Base-by-base conservation (phyloP, 2,113 vertebrate genomes). In the Apodemus speciosus region DNA sequence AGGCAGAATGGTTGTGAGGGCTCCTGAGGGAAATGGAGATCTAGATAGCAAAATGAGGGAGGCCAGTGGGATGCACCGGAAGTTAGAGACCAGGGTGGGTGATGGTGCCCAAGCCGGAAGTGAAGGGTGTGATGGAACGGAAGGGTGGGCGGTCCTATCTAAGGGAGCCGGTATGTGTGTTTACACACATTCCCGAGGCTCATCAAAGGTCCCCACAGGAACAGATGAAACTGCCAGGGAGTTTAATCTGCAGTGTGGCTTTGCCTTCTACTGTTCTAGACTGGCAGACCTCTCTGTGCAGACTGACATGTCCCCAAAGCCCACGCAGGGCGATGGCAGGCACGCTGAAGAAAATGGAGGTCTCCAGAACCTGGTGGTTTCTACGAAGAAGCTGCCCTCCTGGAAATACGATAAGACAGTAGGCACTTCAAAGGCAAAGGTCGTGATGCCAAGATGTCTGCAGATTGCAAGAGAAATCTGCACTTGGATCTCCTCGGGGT, bases 401-500 rank as follows among this genome's bases (percentile, higher is more conserved):
- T 86, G 89, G 87, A 46, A 83, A 75, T 51, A 43, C 80, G 89
- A 72, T 68, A 79, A 90, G 66, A 16, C 35, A 13, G 53, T 7
- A 7, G 30, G 9, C 38, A 43, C 92, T 90, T 96, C 94, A 94
- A 94, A 95, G 89, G 73, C 72, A 43, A 87, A 71, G 35, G 53
- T 6, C 10, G 53, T 38, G 92, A 94, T 95, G 93, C 93, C 92
- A 7, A 89, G 95, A 96, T 96, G 97, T 95, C 96, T 96, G 93
- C 23, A 66, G 64, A 20, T 8, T 3, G 0, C 0, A 27, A 91
- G n/a, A 11, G 3, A 85, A 5, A 87, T 66, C 84, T 23, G 79
- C 73, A 9, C 25, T 75, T 6, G 58, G 18, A 76, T 95, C 84
- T 89, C 73, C 23, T 9, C 49, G 14, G 88, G 58, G 76, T 15